Evolutionary conservation across 2,888 invertebrate species (phyloP), one percentile per base, ranked within the genome.

Genomic region (Hipparchia sbordonii): DNA sequence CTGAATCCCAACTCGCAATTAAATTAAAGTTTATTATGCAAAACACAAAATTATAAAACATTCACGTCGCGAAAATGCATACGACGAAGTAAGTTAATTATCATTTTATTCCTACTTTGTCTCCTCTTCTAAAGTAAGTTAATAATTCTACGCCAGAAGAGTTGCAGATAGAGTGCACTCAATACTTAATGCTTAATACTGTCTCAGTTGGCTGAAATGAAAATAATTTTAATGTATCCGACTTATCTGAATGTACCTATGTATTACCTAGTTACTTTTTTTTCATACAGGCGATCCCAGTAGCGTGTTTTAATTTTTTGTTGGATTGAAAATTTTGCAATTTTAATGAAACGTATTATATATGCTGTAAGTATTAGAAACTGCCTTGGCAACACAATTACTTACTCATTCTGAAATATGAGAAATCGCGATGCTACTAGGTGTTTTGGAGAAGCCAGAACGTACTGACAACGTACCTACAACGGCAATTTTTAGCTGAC

Each of bases 151-250:
- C 45, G 39, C 39, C 66, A 66, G 39, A 8, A 8, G n/a, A 66
- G 54, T 66, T 66, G 65, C 65, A 66, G 66, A 66, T 66, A 54
- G 54, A 66, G 66, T 66, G 54, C 65, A 66, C 54, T 66, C 63
- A 63, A 63, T 63, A 66, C 39, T 66, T 56, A 66, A 66, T 52
- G 39, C 62, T 63, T 48, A 60, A 60, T 60, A 9, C 45, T 39
- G 54, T 45, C 66, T 54, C 54, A 66, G 39, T 39, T 54, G 66
- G 54, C n/a, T 66, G 54, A 66, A n/a, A 54, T 66, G n/a, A 66
- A n/a, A 66, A 54, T 56, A n/a, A 66, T 66, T 66, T 66, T 63
- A 63, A 63, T 48, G 23, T 54, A 54, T 8, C 54, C 52, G 54
- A 9, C 46, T 3, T 63, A 52, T 52, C 45, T 61, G 61, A n/a